Base-by-base conservation (phyloP, 2,113 vertebrate genomes). In the Ceuthmochares aereus region DNA sequence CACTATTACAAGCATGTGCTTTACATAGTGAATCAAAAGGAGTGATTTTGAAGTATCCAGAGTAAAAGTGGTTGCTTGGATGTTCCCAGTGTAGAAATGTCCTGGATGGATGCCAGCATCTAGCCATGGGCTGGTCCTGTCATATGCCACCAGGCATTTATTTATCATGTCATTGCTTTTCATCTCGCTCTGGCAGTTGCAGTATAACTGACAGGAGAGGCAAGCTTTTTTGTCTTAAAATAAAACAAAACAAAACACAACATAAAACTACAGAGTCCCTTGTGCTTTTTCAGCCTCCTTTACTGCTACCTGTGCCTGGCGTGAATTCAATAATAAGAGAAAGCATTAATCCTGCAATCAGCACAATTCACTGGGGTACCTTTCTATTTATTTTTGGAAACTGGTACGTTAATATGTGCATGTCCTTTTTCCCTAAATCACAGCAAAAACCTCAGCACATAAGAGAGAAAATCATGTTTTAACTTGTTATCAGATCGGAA, bases 371-470 rank as follows among this genome's bases (percentile, higher is more conserved):
- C 56, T 30, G 64, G 14, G 10, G 30, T 75, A 77, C 70, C 30
- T 47, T 30, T 70, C 52, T 63, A 14, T 84, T 95, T 88, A 84
- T 72, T 92, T 96, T 72, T 84, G 60, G 79, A 90, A 90, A 72
- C 29, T 60, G 43, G 64, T 70, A 37, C 47, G 13, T 83, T 75
- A 40, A 19, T 73, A 78, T 52, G 40, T 19, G 42, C 0, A 8
- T 27, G 72, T 68, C 43, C 16, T 70, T 95, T 70, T 80, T 34
- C 32, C 30, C 58, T 72, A 78, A 90, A 93, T 72, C 76, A 95
- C 72, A 86, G 63, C 15, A 77, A 94, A 40, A 92, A 47, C 30
- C 55, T 63, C 49, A 70, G 42, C 52, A 83, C 12, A 2, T 27
- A 66, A 70, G 37, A 59, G 4, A 47, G 13, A 75, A 43, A 22